Base-by-base conservation (phyloP, 2,888 invertebrate species). In the Mimumesa dahlbomi region DNA sequence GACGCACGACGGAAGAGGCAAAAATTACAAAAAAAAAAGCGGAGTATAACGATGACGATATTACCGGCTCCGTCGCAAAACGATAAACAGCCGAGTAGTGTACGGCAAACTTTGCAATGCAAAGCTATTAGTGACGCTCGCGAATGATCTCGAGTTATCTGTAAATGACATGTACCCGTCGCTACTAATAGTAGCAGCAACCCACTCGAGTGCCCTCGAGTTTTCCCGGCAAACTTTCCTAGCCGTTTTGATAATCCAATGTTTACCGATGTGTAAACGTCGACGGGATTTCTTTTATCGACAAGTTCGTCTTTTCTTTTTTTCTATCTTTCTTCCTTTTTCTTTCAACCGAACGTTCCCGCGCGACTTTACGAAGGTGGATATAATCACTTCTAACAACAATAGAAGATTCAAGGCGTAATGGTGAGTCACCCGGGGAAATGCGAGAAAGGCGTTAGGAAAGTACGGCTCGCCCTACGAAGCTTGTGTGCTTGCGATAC, bases 381-480 rank as follows among this genome's bases (percentile, higher is more conserved):
- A n/a, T n/a, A n/a, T n/a, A n/a, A n/a, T n/a, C n/a, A n/a, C n/a
- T n/a, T n/a, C n/a, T n/a, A n/a, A n/a, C n/a, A n/a, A n/a, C n/a
- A n/a, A n/a, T n/a, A n/a, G n/a, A 7, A 3, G 25, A 25, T 5
- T 25, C 25, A 25, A 3, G 25, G 7, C 25, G 25, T 7, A 48
- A 25, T 66, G 74, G 40, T 75, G 75, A 75, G 43, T 75, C 75
- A 77, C 25, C 54, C 31, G 16, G 0, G 43, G 43, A 40, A 40
- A 5, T 40, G 16, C 16, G 14, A 14, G 40, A 18, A 40, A 43
- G 40, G 18, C 56, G 50, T 43, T 58, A 58, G 7, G 58, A 72
- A 74, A 74, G 61, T 74, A 50, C 49, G 25, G 4, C 7, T 61
- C 48, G 42, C 56, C 50, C 46, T 13, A 21, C 21, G 38, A 25